Evolutionary conservation across 2,888 invertebrate genomes (phyloP).

Genomic region (Aspidiotus destructor): DNA sequence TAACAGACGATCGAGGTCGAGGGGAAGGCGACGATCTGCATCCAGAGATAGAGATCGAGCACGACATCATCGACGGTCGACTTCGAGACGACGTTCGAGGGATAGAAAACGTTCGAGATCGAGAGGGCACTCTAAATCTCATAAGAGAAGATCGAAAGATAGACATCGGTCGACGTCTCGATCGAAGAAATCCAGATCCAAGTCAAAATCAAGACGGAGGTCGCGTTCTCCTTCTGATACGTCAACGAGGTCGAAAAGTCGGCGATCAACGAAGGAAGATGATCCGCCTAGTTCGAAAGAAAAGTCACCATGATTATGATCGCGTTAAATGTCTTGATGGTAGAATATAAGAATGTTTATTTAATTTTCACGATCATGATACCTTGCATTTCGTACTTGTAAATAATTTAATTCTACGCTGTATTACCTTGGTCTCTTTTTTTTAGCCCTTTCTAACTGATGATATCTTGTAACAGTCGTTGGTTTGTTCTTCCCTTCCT

Average conservation of each 20-base stretch:
- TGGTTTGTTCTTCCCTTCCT: too few relatives aligned
- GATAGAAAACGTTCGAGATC: constrained; percentile 23
- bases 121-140: constrained; percentile 19
- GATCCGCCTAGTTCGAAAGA: constrained; percentile 5
- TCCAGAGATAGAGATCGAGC: constrained; percentile 17
- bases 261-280: constrained; percentile 18
- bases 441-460: too few relatives aligned
- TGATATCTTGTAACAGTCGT: too few relatives aligned
- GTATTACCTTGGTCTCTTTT: neutral
- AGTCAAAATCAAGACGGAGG: constrained; percentile 37
- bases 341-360: neutral
- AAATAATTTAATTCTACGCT: neutral
- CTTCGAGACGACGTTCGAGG: constrained; percentile 25
- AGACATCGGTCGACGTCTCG: constrained; percentile 18
- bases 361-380: constrained; percentile 2
- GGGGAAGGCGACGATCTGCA: constrained; percentile 22
- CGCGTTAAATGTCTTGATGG: neutral
- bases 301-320: neutral
- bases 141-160: constrained; percentile 20
- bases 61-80: constrained; percentile 8
- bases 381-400: neutral
- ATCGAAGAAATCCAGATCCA: constrained; percentile 28
- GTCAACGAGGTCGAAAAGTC: constrained; percentile 25
- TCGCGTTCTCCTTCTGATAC: constrained; percentile 39
- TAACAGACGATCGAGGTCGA: constrained; percentile 21